Percentiles rank a stretch among this genome's conserved stretches.
Conservation (phyloP, 1,140 invertebrate genomes). For the Plectrocnemia conspersa region DNA sequence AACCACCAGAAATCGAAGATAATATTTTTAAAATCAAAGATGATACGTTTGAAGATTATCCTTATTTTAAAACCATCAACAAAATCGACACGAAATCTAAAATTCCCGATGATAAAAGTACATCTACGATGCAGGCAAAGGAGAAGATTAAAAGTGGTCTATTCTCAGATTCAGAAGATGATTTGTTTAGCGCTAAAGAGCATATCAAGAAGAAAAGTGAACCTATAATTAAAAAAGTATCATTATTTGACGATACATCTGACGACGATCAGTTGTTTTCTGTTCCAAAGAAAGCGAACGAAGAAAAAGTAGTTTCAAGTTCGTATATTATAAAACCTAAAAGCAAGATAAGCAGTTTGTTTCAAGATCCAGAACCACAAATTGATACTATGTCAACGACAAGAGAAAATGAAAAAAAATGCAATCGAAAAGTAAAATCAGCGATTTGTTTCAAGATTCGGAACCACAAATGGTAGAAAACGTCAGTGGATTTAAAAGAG, state of each 20-base stretch:
- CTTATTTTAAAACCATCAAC: slow-evolving; percentile 25
- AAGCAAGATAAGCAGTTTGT: no score
- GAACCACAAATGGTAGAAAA: slow-evolving; percentile 16
- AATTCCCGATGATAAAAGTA: slow-evolving; percentile 2
- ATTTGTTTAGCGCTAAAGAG: slow-evolving; percentile 42
- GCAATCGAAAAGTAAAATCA: no score
- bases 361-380: no score
- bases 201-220: no score
- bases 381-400: no score
- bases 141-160: not conserved
- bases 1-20: slow-evolving; percentile 28
- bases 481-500: slow-evolving; percentile 10
- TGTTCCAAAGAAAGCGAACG: no score
- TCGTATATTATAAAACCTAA: no score
- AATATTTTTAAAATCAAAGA: not conserved
- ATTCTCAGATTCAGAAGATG: slow-evolving; percentile 30
- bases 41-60: slow-evolving; percentile 23
- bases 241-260: no score
- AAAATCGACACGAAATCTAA: slow-evolving; percentile 13
- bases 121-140: not conserved
- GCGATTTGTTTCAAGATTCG: not conserved
- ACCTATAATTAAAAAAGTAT: no score
- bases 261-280: no score
- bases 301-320: no score
- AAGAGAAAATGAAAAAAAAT: no score